These are phyloP conservation scores for Silurus asotus DNA, from an alignment of 2,113 vertebrate species.

Conservation along the genomic window DNA sequence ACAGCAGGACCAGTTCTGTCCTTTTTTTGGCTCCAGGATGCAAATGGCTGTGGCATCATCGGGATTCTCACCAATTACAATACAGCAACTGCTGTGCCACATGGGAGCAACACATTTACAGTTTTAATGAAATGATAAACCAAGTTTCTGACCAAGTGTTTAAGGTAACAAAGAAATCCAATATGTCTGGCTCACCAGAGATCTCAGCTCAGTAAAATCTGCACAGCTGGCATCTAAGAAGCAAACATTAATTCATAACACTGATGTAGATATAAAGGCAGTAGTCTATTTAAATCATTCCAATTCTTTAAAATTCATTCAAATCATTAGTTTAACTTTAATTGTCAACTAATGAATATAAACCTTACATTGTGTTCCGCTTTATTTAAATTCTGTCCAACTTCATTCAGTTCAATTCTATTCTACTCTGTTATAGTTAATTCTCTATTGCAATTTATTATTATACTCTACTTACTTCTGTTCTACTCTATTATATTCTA, in stretches of 20 bases:
- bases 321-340: neutral
- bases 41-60: neutral
- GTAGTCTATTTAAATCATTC: neutral
- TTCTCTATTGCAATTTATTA: neutral
- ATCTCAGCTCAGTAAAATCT: neutral
- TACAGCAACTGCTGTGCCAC: neutral
- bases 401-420: neutral
- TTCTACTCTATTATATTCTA: neutral
- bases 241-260: neutral
- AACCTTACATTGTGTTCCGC: neutral
- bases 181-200: neutral
- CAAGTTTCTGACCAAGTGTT: neutral
- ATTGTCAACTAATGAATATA: neutral
- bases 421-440: neutral
- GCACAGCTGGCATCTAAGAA: neutral
- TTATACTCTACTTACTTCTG: neutral
- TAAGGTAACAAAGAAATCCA: neutral
- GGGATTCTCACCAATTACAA: neutral
- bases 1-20: neutral
- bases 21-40: neutral
- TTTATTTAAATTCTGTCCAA: no score
- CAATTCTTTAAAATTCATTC: neutral
- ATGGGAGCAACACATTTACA: neutral
- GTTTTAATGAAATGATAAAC: neutral
- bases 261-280: neutral